Evolutionary conservation across 2,113 vertebrate species (phyloP).

Genomic region (Pollimyrus isidori): DNA sequence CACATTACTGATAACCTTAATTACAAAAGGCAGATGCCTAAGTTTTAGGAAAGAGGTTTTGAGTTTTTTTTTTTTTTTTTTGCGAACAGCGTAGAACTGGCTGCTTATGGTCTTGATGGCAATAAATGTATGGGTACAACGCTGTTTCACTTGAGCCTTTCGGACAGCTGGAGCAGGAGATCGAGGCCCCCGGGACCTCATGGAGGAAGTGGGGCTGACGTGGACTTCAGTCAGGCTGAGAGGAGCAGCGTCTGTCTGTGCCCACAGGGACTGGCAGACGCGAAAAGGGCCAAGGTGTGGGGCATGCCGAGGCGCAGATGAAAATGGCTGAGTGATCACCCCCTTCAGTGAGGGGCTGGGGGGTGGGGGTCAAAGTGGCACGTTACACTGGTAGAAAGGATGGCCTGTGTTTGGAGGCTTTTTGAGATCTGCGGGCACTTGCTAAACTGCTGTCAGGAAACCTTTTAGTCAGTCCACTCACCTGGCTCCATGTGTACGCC

Average conservation of each 20-base stretch:
- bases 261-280: neutral
- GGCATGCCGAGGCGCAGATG: neutral
- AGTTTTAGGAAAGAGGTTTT: neutral
- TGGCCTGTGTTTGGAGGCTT: neutral
- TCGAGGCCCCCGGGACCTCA: neutral
- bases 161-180: neutral
- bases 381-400: neutral
- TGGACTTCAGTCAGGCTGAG: neutral
- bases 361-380: neutral
- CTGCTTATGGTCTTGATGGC: neutral
- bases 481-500: neutral
- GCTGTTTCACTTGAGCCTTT: neutral
- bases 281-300: too few relatives aligned
- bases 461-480: slow-evolving; percentile 7
- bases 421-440: slow-evolving; percentile 3
- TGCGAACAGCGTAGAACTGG: neutral
- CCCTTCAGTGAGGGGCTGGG: neutral
- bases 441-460: slow-evolving; percentile 15
- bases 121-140: neutral
- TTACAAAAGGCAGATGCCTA: neutral
- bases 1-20: neutral
- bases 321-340: neutral
- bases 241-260: neutral
- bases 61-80: neutral
- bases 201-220: neutral